Conservation (phyloP, 2,113 vertebrate genomes). For the Myiozetetes cayanensis region DNA sequence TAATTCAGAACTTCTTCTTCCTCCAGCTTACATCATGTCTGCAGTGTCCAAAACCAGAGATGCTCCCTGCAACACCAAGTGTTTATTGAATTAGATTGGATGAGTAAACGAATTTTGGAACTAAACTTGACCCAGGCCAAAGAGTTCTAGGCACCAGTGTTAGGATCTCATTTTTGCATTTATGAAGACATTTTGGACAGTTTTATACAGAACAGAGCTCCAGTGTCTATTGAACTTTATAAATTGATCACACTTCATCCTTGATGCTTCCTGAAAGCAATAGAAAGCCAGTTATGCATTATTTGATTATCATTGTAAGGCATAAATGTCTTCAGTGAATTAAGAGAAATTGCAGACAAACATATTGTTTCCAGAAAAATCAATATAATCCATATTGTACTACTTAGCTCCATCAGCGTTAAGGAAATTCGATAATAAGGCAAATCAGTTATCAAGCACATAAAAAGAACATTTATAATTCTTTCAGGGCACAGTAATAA, state of each 20-base stretch:
- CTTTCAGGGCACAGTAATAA: not conserved
- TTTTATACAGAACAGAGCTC: not conserved
- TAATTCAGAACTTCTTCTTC: not conserved
- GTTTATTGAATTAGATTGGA: not conserved
- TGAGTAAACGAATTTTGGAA: not conserved
- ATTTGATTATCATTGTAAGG: not conserved
- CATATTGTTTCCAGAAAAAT: not conserved
- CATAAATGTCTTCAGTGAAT: not conserved
- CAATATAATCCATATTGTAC: not conserved
- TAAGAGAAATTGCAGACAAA: constrained; percentile 1
- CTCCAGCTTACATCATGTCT: not conserved
- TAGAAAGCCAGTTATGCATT: not conserved
- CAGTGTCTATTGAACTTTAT: not conserved
- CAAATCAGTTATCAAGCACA: not conserved
- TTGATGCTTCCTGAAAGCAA: not conserved
- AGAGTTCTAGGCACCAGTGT: not conserved
- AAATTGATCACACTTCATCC: not conserved
- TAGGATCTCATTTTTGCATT: not conserved
- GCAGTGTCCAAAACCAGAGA: not conserved
- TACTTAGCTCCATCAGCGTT: not conserved
- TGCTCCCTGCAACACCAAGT: not conserved
- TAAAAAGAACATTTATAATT: not conserved
- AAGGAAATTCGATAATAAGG: not conserved
- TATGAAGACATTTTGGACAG: not conserved
- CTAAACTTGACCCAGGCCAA: not conserved